A percentile compares a stretch with the other conserved stretches of the same genome.
These are phyloP conservation scores for Pipra filicauda DNA, from an alignment of 2,113 vertebrate genomes.

Conservation along the genomic window DNA sequence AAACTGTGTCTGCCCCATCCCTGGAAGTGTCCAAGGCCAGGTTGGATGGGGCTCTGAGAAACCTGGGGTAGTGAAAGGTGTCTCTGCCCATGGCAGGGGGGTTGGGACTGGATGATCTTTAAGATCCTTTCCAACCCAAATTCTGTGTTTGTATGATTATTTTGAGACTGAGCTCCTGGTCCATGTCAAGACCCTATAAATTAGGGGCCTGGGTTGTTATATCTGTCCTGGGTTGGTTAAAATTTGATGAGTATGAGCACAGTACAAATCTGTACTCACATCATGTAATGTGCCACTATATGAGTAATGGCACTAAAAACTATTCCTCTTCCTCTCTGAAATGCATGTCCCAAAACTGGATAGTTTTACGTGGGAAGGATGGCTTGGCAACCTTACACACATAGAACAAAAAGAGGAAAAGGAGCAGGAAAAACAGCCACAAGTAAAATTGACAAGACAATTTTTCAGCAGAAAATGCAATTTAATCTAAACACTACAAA, in stretches of 20 bases:
- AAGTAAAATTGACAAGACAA: not conserved
- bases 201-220: not conserved
- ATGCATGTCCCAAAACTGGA: not conserved
- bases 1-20: not conserved
- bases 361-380: not conserved
- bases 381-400: not conserved
- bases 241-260: not conserved
- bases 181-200: not conserved
- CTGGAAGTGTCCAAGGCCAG: not conserved
- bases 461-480: constrained; percentile 14
- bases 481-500: constrained; percentile 17
- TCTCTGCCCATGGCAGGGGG: not conserved
- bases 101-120: accelerated
- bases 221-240: not conserved
- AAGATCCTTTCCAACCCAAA: not conserved
- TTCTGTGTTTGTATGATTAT: not conserved
- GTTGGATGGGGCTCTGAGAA: accelerated
- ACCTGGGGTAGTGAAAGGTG: not conserved
- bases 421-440: not conserved
- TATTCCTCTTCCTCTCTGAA: not conserved
- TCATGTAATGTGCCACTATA: not conserved
- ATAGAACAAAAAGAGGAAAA: not conserved
- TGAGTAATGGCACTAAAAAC: not conserved
- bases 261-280: not conserved
- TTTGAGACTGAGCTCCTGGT: not conserved